Base-by-base conservation (phyloP, 2,113 vertebrate species). In the Leuciscus idus region DNA sequence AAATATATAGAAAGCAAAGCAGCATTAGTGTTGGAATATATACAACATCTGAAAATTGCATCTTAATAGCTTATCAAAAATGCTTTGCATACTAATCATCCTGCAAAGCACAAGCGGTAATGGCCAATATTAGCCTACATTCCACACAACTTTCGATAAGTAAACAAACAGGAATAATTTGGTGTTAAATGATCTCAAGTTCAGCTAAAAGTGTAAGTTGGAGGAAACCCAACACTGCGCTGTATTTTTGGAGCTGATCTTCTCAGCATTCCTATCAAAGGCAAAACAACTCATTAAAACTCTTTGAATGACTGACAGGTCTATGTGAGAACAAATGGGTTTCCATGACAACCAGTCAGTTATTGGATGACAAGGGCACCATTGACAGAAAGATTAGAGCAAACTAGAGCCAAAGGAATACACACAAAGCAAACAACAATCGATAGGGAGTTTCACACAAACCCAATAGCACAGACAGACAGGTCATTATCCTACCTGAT, bases 401-500 rank as follows among this genome's bases (percentile, higher is more conserved):
- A 23, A 84, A 55, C 52, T 52, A 77, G 66, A 30, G 39, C 50
- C 39, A 13, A 33, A 43, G 74, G 59, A 33, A 61, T 57, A 36
- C 50, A 74, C 36, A 33, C 36, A 48, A 23, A 48, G 64, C 46
- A 36, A 30, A 79, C 55, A 73, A 33, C 36, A 83, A 73, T 59
- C 66, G 12, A 79, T 15, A 17, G 23, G 11, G 39, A 84, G 23
- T 36, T 82, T 85, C 59, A 82, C 52, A 82, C 61, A 81, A 62
- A 81, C 36, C 61, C 66, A 78, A 76, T 13, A 62, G 46, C 61
- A 23, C 72, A 77, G 36, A 94, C 73, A 95, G 90, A 0, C 92
- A 91, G 92, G 90, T 95, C 95, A 96, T 95, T 95, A 95, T 95
- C 91, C 91, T 94, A 92, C 43, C 90, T 94, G 89, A 92, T 92